These are phyloP conservation scores for Heteromormyrus szaboi DNA, from an alignment of 2,797 vertebrate genomes.

Conservation along the genomic window DNA sequence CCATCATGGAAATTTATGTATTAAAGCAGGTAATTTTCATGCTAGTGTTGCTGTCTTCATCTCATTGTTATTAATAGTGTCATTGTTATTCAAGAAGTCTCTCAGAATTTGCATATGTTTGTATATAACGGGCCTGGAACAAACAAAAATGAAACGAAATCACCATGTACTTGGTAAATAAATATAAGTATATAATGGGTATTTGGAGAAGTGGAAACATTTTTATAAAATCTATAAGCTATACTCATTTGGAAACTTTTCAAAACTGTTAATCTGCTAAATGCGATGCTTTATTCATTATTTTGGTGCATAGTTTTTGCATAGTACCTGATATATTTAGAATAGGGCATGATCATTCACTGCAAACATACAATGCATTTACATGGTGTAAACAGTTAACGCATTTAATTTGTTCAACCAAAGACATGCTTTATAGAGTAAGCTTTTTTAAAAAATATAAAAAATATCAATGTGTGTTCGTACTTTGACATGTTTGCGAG, in stretches of 20 bases:
- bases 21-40: slow-evolving; percentile 3
- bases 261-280: neutral
- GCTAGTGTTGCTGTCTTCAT: neutral
- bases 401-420: neutral
- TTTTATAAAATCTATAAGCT: neutral
- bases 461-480: neutral
- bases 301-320: neutral
- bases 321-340: neutral
- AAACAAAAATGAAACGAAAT: neutral
- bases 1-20: neutral
- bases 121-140: neutral
- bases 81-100: neutral
- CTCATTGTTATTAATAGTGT: neutral
- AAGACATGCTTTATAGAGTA: neutral
- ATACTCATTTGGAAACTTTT: neutral
- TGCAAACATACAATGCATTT: neutral
- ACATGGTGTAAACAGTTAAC: neutral
- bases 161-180: neutral
- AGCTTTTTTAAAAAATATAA: neutral
- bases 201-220: neutral
- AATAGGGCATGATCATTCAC: neutral
- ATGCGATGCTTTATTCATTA: neutral
- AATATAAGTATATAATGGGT: neutral
- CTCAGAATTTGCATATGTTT: slow-evolving; percentile 3
- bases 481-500: neutral